phyloP scores from a whole-genome alignment of 2,113 vertebrate genomes.

The Ranitomeya variabilis region DNA sequence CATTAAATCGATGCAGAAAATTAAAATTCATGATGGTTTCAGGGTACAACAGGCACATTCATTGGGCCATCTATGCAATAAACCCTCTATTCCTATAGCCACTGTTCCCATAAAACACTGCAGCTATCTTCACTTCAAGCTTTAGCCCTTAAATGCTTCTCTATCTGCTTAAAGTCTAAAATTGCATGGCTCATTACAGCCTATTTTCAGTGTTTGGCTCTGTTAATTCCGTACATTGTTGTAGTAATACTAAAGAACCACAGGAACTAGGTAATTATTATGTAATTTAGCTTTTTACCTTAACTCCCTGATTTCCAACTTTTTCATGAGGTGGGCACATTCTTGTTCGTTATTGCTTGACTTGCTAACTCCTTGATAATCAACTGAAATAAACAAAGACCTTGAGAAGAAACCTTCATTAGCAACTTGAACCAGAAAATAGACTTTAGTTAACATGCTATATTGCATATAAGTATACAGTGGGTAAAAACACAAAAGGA shows the following conservation, averaged over 20 bases:
- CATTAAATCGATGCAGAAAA: conserved; percentile 73
- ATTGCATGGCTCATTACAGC: conserved; percentile 42
- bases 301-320: conserved; percentile 28
- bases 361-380: conserved; percentile 22
- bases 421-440: background rate
- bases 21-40: conserved; percentile 85
- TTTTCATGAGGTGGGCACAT: conserved; percentile 32
- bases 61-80: conserved; percentile 80
- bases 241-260: conserved; percentile 31
- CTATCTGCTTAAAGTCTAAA: conserved; percentile 52
- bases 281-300: conserved; percentile 36
- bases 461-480: background rate
- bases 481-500: background rate
- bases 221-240: conserved; percentile 44
- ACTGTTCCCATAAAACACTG: background rate
- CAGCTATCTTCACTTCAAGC: conserved; percentile 30
- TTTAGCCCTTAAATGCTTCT: conserved; percentile 35
- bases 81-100: conserved; percentile 12
- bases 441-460: conserved; percentile 13
- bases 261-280: conserved; percentile 43
- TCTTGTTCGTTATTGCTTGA: conserved; percentile 11
- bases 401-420: conserved; percentile 15
- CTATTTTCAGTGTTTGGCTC: conserved; percentile 46
- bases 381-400: conserved; percentile 31
- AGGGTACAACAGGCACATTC: conserved; percentile 80